phyloP scores from a whole-genome alignment of 2,113 vertebrate species.

The Trinectes maculatus region DNA sequence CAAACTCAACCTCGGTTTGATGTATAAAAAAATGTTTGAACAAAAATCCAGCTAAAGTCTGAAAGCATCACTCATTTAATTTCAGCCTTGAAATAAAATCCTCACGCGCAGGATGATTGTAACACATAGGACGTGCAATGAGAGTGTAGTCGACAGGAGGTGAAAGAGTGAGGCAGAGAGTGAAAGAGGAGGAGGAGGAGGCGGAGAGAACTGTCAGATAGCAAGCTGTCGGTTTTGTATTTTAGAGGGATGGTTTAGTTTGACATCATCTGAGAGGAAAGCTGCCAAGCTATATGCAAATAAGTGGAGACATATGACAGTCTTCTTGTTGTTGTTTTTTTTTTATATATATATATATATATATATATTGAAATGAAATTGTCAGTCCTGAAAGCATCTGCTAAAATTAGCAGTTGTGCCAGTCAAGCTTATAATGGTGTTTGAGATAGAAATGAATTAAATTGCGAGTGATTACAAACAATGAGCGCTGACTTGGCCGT shows the following conservation, averaged over 20 bases:
- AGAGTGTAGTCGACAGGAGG: background rate
- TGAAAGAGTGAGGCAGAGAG: background rate
- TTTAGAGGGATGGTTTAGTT: constrained; percentile 42
- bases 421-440: constrained; percentile 47
- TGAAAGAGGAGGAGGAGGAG: background rate
- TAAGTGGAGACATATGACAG: constrained; percentile 56
- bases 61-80: background rate
- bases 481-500: constrained; percentile 16
- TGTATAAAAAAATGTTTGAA: background rate
- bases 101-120: background rate
- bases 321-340: constrained; percentile 45
- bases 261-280: constrained; percentile 53
- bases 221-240: constrained; percentile 61
- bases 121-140: background rate
- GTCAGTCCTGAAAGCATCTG: constrained; percentile 38
- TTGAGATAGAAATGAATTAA: constrained; percentile 41
- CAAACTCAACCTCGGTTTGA: no score
- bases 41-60: background rate
- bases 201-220: constrained; percentile 48
- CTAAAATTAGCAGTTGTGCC: constrained; percentile 58
- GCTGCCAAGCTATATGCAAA: constrained; percentile 63
- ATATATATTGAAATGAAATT: constrained; percentile 21
- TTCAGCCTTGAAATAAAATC: background rate
- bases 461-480: constrained; percentile 52
- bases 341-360: constrained; percentile 10